These are phyloP conservation scores for Synanthedon vespiformis DNA, from an alignment of 2,888 invertebrate species.

Conservation along the genomic window DNA sequence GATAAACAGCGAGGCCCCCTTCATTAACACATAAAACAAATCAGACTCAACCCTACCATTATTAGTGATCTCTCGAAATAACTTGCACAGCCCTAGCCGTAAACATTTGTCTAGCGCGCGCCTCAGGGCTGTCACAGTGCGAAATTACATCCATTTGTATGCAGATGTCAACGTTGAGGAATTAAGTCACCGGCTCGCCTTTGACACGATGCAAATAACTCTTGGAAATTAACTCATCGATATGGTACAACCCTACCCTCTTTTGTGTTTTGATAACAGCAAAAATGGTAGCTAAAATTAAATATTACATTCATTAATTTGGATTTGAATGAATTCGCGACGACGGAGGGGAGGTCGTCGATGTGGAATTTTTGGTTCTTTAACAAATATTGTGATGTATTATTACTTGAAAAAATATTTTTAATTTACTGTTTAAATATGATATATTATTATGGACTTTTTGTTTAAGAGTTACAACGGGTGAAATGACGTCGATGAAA, in stretches of 20 bases:
- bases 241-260: constrained; percentile 23
- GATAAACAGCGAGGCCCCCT: neutral
- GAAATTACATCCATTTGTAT: constrained; percentile 66
- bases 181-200: constrained; percentile 38
- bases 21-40: neutral
- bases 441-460: too few relatives aligned
- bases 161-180: constrained; percentile 46
- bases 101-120: constrained; percentile 49
- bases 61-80: neutral
- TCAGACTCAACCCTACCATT: neutral
- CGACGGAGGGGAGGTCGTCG: too few relatives aligned
- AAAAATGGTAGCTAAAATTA: neutral
- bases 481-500: too few relatives aligned
- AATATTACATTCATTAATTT: too few relatives aligned
- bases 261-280: neutral
- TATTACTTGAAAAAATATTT: too few relatives aligned
- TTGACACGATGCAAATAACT: constrained; percentile 56
- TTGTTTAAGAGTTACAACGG: too few relatives aligned
- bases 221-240: constrained; percentile 62
- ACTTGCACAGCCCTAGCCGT: constrained; percentile 25
- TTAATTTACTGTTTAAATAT: too few relatives aligned
- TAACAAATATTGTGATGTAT: too few relatives aligned
- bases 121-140: constrained; percentile 54
- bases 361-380: too few relatives aligned
- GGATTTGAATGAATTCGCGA: too few relatives aligned